Percentiles rank a stretch among this genome's conserved stretches.
phyloP scores from a whole-genome alignment of 2,888 invertebrate species.

The Amblyjoppa proteus region DNA sequence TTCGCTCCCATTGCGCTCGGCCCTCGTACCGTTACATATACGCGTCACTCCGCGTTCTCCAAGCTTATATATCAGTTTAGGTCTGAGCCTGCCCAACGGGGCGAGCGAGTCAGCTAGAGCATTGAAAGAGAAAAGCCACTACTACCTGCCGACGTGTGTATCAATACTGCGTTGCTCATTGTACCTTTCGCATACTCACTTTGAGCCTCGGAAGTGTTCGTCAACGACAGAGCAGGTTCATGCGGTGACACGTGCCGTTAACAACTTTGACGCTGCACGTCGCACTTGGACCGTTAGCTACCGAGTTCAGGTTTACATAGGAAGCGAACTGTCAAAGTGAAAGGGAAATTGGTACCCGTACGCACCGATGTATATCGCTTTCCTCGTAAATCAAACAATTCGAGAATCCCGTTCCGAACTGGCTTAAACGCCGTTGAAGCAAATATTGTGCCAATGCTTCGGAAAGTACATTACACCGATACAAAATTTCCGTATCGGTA shows the following conservation, averaged over 20 bases:
- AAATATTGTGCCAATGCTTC: background rate
- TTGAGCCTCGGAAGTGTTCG: constrained; percentile 42
- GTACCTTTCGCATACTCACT: constrained; percentile 52
- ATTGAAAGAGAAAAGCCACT: constrained; percentile 41
- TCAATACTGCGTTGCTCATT: constrained; percentile 50
- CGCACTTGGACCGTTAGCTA: background rate
- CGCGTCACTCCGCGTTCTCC: constrained; percentile 5
- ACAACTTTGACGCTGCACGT: constrained; percentile 1
- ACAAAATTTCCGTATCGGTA: background rate
- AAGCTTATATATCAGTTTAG: constrained; percentile 55
- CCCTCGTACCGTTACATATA: constrained; percentile 35
- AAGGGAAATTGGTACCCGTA: background rate
- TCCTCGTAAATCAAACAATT: constrained; percentile 17
- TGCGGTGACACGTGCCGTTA: constrained; percentile 2
- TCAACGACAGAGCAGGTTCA: background rate
- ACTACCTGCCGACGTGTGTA: constrained; percentile 46
- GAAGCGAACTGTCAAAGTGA: background rate
- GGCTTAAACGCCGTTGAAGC: background rate
- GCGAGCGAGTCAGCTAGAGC: constrained; percentile 39
- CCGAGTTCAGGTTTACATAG: background rate
- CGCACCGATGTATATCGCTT: background rate
- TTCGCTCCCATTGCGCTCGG: constrained; percentile 43
- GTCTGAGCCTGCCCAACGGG: constrained; percentile 41
- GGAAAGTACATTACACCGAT: background rate
- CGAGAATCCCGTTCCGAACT: background rate